Evolutionary conservation across 2,797 vertebrate species (phyloP), one percentile per base, ranked within the genome.

Genomic region (Acipenser transmontanus): DNA sequence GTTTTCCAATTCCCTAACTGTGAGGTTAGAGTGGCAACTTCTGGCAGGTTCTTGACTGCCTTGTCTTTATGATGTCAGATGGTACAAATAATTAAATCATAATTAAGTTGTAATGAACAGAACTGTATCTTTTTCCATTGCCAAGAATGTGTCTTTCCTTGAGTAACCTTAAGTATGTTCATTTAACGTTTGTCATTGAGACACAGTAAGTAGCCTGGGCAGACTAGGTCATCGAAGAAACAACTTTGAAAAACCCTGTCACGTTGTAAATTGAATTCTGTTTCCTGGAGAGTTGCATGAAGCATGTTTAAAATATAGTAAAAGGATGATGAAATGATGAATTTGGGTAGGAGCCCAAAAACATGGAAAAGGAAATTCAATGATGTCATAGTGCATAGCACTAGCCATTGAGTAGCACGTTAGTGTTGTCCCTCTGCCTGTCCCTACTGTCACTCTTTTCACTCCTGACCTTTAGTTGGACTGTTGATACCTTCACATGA

Each of bases 191-290:
- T 13, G 4, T 12, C 14, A 20, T 50, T 49, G 49, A 20, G 50
- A 8, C 48, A 54, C 13, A 12, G 70, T 65, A 59, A 12, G 70
- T 65, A 59, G 65, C 70, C 61, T 66, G 63, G 66, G 65, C 64
- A 68, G 68, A 48, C 64, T 67, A 70, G 48, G 65, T 76, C 72
- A 71, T 75, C 64, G 62, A 34, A 34, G 20, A 34, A 65, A 70
- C 64, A 65, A 68, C 66, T 73, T 76, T 74, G 69, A 66, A 73
- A 80, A 73, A 69, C 56, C 63, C 74, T 74, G 74, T 76, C 74
- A 76, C 74, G 70, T 78, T 75, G 70, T 75, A 75, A 78, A 76
- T 70, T 69, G 75, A 77, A 81, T 79, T 73, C 70, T 8, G 73
- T 75, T 79, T 77, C 75, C 71, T 75, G 54, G 68, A 74, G 71